phyloP scores from a whole-genome alignment of 2,113 vertebrate genomes.

The Cynopterus brachyotis region DNA sequence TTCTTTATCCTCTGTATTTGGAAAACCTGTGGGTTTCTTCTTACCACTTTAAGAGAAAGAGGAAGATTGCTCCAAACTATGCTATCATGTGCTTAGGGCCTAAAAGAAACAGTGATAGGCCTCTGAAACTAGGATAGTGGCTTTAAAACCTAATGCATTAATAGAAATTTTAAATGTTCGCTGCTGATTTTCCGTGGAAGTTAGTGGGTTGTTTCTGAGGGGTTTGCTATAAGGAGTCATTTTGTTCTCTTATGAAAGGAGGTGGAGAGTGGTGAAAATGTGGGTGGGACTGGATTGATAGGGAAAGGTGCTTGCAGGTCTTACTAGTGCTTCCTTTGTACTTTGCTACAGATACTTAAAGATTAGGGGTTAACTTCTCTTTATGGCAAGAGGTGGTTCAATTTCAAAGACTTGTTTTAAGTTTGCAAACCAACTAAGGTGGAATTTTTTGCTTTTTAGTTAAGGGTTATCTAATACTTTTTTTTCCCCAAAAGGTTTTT shows the following conservation, averaged over 20 bases:
- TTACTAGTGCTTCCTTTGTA: not conserved
- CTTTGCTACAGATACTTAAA: not conserved
- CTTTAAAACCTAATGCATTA: not conserved
- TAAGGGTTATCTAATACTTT: not conserved
- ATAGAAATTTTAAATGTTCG: not conserved
- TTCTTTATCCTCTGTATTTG: not conserved
- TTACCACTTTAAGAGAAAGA: not conserved
- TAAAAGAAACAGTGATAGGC: not conserved
- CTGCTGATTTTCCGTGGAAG: slow-evolving; percentile 1
- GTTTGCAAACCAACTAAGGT: not conserved
- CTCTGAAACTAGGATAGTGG: not conserved
- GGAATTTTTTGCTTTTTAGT: slow-evolving; percentile 2
- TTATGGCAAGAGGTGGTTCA: not conserved
- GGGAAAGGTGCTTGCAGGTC: not conserved
- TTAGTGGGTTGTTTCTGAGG: not conserved
- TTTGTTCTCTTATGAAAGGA: not conserved
- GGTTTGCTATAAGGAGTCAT: not conserved
- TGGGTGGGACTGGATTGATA: not conserved
- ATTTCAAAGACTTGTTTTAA: not conserved
- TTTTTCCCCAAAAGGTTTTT: not conserved
- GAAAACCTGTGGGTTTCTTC: not conserved
- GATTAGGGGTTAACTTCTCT: not conserved
- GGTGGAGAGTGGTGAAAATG: not conserved
- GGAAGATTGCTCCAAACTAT: not conserved
- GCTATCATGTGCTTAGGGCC: not conserved